Base-by-base conservation (phyloP, 2,113 vertebrate genomes). In the Coturnix japonica region DNA sequence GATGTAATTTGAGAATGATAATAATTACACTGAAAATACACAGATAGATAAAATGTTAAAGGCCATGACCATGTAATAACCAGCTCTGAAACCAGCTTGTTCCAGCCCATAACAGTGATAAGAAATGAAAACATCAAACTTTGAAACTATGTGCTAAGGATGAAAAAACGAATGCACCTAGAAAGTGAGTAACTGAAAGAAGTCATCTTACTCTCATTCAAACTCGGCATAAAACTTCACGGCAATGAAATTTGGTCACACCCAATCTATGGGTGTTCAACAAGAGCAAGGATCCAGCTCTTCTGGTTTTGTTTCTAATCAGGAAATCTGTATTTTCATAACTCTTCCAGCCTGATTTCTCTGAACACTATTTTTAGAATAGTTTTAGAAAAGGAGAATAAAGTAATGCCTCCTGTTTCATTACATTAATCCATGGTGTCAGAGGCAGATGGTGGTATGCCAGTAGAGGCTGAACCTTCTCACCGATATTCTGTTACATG, bases 211-310 rank as follows among this genome's bases (percentile, higher is more conserved):
- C n/a, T 71, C 86, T 91, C 64, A 73, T 91, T 78, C 88, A 90
- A 73, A 83, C 64, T 76, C 82, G 35, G 25, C 49, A 92, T 63
- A 67, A 41, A 92, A 41, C 74, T 95, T 95, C 84, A 72, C 63
- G 57, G 49, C 90, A 90, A 77, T 61, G 86, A 94, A 96, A 90
- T 81, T 83, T 90, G 91, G 95, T 74, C 90, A 73, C 91, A 78
- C 65, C 76, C 79, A 91, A 91, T 85, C 69, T 95, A 89, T 92
- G 91, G 66, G 72, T 94, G 49, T 88, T 41, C 12, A 41, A 41
- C 9, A 4, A 89, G 47, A 93, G 67, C 9, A 83, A 28, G 21
- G 82, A 67, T 15, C 26, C 1, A 1, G 4, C 4, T 78, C 49
- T 41, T 78, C 17, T n/a, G 8, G 5, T 72, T 90, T 92, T 87